Percentiles rank a stretch among this genome's conserved stretches.
Conservation (phyloP, 2,113 vertebrate genomes). For the Aphyosemion australe region DNA sequence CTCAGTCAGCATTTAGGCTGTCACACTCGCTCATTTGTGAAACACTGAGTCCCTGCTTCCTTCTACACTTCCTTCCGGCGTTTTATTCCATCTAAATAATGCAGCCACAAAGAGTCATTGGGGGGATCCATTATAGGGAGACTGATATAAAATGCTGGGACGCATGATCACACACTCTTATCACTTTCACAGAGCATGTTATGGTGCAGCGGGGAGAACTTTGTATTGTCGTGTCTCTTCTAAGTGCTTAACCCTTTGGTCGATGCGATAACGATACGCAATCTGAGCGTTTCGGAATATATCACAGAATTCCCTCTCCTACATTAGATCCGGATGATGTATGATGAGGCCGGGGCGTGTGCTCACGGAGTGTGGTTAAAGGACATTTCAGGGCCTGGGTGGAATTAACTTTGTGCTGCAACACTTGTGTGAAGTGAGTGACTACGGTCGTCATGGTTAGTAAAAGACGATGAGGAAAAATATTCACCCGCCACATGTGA, state of each 20-base stretch:
- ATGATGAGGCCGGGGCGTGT: slow-evolving; percentile 33
- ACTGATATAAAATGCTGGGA: slow-evolving; percentile 70
- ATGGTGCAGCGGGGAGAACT: slow-evolving; percentile 67
- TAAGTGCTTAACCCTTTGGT: slow-evolving; percentile 75
- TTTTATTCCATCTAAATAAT: slow-evolving; percentile 80
- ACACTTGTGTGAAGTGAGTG: slow-evolving; percentile 42
- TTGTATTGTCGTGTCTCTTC: slow-evolving; percentile 69
- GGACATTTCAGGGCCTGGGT: slow-evolving; percentile 55
- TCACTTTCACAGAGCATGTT: slow-evolving; percentile 70
- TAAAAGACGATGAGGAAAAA: slow-evolving; percentile 35
- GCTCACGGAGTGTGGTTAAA: slow-evolving; percentile 59
- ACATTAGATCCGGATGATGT: slow-evolving; percentile 62
- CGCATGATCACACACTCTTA: slow-evolving; percentile 71
- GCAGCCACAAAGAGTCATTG: slow-evolving; percentile 70
- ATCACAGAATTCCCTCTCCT: slow-evolving; percentile 42
- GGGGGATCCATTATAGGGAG: slow-evolving; percentile 71
- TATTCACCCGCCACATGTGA: slow-evolving; percentile 11
- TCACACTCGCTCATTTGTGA: slow-evolving; percentile 46
- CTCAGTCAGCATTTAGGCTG: slow-evolving; percentile 56
- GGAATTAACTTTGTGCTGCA: slow-evolving; percentile 63
- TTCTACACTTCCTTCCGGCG: slow-evolving; percentile 64
- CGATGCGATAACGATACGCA: slow-evolving; percentile 55
- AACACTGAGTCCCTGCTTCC: slow-evolving; percentile 61
- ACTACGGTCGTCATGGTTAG: slow-evolving; percentile 47
- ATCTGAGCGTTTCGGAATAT: slow-evolving; percentile 48